Conservation (phyloP, 2,797 vertebrate species). For the Coranthus polyacanthus region DNA sequence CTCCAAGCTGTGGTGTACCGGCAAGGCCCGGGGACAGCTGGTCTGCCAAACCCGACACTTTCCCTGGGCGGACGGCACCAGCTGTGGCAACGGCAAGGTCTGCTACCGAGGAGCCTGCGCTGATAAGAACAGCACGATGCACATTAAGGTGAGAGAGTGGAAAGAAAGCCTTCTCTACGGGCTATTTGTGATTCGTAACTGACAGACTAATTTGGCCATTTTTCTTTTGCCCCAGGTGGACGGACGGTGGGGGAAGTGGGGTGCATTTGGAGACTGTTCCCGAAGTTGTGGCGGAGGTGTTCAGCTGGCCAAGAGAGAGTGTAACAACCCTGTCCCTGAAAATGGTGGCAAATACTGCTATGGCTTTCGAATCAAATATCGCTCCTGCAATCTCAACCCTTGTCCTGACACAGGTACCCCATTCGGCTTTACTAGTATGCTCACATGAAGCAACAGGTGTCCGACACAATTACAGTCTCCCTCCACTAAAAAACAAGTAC, state of each 20-base stretch:
- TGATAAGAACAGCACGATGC: conserved; percentile 86
- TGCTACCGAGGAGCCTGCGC: conserved; percentile 90
- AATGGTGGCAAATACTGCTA: conserved; percentile 95
- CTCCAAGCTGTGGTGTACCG: conserved; percentile 96
- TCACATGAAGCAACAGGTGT: not conserved
- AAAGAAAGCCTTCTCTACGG: no score
- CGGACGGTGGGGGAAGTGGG: conserved; percentile 95
- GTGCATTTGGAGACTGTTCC: conserved; percentile 90
- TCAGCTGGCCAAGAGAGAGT: conserved; percentile 92
- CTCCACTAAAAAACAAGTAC: no score
- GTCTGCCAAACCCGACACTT: conserved; percentile 98
- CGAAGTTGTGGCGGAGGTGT: conserved; percentile 93
- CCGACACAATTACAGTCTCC: no score
- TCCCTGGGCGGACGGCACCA: conserved; percentile 96
- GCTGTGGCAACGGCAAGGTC: conserved; percentile 88
- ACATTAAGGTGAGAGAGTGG: conserved; percentile 86
- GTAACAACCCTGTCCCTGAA: conserved; percentile 89
- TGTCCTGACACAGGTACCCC: conserved; percentile 90
- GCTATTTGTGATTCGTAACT: not conserved
- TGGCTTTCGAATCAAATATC: conserved; percentile 93
- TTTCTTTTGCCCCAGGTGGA: conserved; percentile 86
- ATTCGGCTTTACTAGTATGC: no score
- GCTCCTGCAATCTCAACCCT: conserved; percentile 92
- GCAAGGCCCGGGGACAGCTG: conserved; percentile 92
- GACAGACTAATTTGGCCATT: not conserved